Evolutionary conservation across 2,797 vertebrate species (phyloP), one percentile per base, ranked within the genome.

Genomic region (Microcaecilia unicolor): DNA sequence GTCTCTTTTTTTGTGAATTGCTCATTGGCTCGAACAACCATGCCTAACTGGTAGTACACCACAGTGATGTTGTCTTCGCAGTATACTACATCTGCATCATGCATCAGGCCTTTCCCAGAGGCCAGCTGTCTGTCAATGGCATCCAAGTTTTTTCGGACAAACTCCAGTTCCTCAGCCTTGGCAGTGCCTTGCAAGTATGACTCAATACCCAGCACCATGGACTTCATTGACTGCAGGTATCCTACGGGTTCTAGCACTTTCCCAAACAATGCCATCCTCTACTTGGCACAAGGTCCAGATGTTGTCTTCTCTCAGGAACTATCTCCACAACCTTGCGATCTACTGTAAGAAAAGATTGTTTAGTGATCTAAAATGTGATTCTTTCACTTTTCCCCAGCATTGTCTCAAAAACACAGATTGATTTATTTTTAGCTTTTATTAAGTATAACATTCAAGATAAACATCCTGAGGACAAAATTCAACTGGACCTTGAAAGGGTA

Each of bases 231-330:
- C 46, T 83, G 80, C 58, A 82, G 75, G 60, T 74, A 82, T 41
- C 69, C 74, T 18, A 72, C 74, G 4, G 81, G 78, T 48, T 84
- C 81, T 48, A 81, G 56, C 19, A 75, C 64, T 56, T 78, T 81
- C 12, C 71, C 74, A 42, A 83, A 81, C 38, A 78, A 65, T 2
- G 79, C 66, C 81, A 83, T 84, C 22, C 12, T 3, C 5, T 1
- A 15, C n/a, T 34, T 35, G 26, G 28, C 12, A 17, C 21, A 9
- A 19, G 34, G 19, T 9, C 8, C 11, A 2, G n/a, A n/a, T n/a
- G n/a, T n/a, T n/a, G n/a, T n/a, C n/a, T n/a, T n/a, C n/a, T n/a
- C n/a, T n/a, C n/a, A n/a, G n/a, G n/a, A n/a, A n/a, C n/a, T n/a
- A n/a, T n/a, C n/a, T n/a, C n/a, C n/a, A n/a, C n/a, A n/a, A n/a